Base-by-base conservation (phyloP, 2,888 invertebrate genomes). In the Zygothrica quintamaculata region DNA sequence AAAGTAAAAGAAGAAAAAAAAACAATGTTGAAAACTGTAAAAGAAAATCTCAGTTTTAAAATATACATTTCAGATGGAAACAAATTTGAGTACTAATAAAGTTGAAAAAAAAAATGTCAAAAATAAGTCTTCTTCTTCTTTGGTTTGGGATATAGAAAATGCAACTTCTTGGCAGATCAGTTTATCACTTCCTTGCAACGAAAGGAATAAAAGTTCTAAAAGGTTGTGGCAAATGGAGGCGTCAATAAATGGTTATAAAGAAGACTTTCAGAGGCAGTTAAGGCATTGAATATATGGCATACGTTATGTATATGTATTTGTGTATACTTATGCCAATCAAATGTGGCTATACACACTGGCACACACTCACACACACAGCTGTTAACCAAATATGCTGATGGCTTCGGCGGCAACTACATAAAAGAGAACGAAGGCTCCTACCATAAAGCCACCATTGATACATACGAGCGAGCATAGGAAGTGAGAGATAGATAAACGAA, bases 71-170 rank as follows among this genome's bases (percentile, higher is more conserved):
- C 52, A 74, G 25, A 74, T 65, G 56, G 46, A 67, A 65, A 61
- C 40, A 84, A 67, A 64, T 81, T 86, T 72, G 65, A 87, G 58
- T 87, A 81, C 77, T 80, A 80, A 80, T 87, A 81, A 81, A 81
- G 87, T 81, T 81, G 65, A 62, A 71, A 74, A 64, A 62, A 71
- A 74, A 84, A 80, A 68, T 77, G 65, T 72, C 51, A 55, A 76
- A 56, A 34, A 11, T 37, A 34, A 12, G n/a, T 3, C 18, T 52
- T 37, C 12, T 25, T 31, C 53, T 46, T 8, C 13, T 50, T 37
- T 9, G 12, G n/a, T n/a, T n/a, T n/a, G 1, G 29, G n/a, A 3
- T 0, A n/a, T 3, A 5, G 9, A 11, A 15, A 9, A n/a, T 33
- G 1, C 8, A 51, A 36, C n/a, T 15, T 13, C 46, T 13, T 29